Base-by-base conservation (phyloP, 2,888 invertebrate genomes). In the Pterostichus madidus region DNA sequence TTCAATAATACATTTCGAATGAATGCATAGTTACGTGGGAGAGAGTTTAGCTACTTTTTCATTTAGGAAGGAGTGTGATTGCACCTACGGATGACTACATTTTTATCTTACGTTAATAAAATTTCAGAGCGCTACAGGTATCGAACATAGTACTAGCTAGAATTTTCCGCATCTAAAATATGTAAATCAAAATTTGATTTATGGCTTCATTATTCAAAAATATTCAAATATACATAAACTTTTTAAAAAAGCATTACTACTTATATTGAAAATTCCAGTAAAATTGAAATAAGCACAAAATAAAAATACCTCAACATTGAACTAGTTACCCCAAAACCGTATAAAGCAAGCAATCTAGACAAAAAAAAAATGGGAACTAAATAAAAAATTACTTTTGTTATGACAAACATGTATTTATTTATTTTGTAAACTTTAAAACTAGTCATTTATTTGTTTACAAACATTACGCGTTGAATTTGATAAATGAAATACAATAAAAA, bases 141-240 rank as follows among this genome's bases (percentile, higher is more conserved):
- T 64, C 35, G 64, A 5, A 32, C 13, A 64, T 35, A 32, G 64
- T n/a, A 32, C 13, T 64, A 64, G n/a, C 31, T 64, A 35, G 32
- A 32, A 64, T 64, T 64, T n/a, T 64, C n/a, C 68, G 44, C 44
- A 17, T 71, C 68, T 71, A 17, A 39, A 71, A 71, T 71, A 71
- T 71, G 68, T 71, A 71, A 44, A 71, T 71, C 68, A 71, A 44
- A 71, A 71, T 44, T 71, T 71, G 68, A 71, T 71, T 71, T 71
- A 71, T 71, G 68, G 44, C 68, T 44, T 44, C 68, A 44, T 71
- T 71, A 71, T 71, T 71, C 68, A 71, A 71, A 71, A 71, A 71
- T 71, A 71, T 71, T 71, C 68, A 71, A 71, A 71, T 71, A 71
- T 71, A 71, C 17, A 71, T 8, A 71, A 71, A 71, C 68, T 71